phyloP scores from a whole-genome alignment of 2,113 vertebrate genomes.

The Lophura nycthemera region DNA sequence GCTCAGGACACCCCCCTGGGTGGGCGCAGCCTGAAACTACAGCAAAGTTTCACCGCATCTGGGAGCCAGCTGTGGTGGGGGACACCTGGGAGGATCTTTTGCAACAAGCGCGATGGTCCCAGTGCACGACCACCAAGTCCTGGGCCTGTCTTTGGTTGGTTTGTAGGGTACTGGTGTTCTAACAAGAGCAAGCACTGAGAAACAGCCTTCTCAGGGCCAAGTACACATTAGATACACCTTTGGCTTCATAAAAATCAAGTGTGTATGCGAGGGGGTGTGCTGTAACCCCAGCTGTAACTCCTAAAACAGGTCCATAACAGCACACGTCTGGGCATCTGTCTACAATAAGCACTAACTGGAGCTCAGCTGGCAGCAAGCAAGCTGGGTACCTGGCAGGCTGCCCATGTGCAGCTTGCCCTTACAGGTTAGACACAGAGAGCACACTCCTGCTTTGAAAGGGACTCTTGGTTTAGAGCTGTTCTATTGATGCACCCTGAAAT shows the following conservation, averaged over 20 bases:
- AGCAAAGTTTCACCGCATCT: no score
- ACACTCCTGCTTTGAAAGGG: neutral
- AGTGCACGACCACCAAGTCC: neutral
- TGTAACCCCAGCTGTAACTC: neutral
- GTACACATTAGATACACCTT: neutral
- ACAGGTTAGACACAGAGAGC: neutral
- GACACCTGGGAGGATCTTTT: neutral
- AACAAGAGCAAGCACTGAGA: neutral
- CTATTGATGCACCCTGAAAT: neutral
- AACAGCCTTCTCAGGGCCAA: neutral
- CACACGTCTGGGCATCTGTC: accelerated
- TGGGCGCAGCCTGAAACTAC: accelerated
- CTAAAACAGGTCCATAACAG: neutral
- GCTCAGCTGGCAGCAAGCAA: neutral
- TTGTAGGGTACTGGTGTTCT: neutral
- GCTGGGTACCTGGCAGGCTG: neutral
- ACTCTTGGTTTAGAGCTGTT: neutral
- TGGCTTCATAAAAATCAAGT: neutral
- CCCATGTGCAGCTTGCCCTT: neutral
- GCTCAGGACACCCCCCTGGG: neutral
- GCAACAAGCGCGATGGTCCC: neutral
- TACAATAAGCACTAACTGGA: neutral
- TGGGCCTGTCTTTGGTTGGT: neutral
- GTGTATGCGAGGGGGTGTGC: neutral
- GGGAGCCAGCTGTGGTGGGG: neutral